A percentile compares a stretch with the other conserved stretches of the same genome.
Evolutionary conservation across 2,113 vertebrate species (phyloP).

Genomic region (Oncorhynchus gorbuscha): DNA sequence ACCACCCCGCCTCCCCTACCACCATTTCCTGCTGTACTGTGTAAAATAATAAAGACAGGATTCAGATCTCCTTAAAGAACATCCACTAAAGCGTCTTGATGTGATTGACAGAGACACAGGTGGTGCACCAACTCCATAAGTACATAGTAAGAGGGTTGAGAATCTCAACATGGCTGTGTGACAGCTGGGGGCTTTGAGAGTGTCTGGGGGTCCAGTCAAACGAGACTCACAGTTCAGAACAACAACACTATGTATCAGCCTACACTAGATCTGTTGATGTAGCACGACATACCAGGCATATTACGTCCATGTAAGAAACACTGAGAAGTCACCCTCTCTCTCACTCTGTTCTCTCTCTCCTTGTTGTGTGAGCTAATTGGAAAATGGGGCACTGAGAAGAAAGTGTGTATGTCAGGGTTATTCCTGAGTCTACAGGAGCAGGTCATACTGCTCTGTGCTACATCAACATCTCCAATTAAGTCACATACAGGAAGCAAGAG

Average conservation of each 20-base stretch:
- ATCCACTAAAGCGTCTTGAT: neutral
- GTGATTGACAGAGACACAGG: no score
- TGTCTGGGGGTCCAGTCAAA: no score
- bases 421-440: no score
- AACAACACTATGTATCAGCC: neutral
- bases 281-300: constrained; percentile 9
- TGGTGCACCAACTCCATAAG: no score
- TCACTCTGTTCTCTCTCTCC: constrained; percentile 59
- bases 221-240: neutral
- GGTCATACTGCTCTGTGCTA: no score
- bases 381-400: constrained; percentile 43
- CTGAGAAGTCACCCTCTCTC: constrained; percentile 25
- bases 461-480: no score
- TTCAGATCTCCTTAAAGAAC: no score
- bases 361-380: constrained; percentile 77
- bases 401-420: neutral
- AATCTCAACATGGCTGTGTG: neutral
- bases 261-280: constrained; percentile 7
- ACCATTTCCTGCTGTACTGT: no score
- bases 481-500: no score
- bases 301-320: neutral
- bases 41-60: no score
- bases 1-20: neutral
- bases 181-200: no score
- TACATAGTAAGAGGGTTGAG: neutral